Percentiles rank a stretch among this genome's conserved stretches.
phyloP scores from a whole-genome alignment of 2,113 vertebrate genomes.

The Condylura cristata region DNA sequence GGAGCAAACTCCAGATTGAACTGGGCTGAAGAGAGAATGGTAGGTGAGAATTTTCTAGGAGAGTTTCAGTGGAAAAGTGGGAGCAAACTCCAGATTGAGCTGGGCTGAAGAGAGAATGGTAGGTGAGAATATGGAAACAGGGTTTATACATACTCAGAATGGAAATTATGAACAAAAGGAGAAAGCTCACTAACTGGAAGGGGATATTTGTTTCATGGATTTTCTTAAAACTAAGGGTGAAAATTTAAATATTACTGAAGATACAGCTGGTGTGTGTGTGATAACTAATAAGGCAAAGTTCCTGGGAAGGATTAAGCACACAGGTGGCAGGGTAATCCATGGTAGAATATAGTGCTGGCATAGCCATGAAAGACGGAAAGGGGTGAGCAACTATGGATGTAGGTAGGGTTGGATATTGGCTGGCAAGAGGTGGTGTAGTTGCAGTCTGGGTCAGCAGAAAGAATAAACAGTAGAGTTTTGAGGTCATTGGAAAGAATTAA shows the following conservation, averaged over 20 bases:
- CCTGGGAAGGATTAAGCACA: background rate
- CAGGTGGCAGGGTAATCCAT: fast-evolving
- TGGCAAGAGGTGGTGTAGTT: background rate
- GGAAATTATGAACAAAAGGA: background rate
- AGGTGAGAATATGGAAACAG: background rate
- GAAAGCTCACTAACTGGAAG: background rate
- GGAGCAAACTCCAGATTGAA: background rate
- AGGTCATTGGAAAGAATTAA: background rate
- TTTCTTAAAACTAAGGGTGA: background rate
- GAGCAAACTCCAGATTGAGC: background rate
- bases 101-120: no score
- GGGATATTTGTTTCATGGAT: background rate
- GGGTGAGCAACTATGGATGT: fast-evolving
- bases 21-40: no score
- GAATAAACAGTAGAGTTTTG: background rate
- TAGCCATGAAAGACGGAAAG: background rate
- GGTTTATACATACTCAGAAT: background rate
- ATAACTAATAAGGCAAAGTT: background rate
- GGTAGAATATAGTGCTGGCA: background rate
- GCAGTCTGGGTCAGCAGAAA: background rate
- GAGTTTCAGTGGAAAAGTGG: background rate
- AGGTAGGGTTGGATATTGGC: background rate
- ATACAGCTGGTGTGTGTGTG: background rate
- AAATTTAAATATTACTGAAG: background rate
- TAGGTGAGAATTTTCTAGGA: background rate